phyloP scores from a whole-genome alignment of 2,888 invertebrate genomes.

The Lapara coniferarum region DNA sequence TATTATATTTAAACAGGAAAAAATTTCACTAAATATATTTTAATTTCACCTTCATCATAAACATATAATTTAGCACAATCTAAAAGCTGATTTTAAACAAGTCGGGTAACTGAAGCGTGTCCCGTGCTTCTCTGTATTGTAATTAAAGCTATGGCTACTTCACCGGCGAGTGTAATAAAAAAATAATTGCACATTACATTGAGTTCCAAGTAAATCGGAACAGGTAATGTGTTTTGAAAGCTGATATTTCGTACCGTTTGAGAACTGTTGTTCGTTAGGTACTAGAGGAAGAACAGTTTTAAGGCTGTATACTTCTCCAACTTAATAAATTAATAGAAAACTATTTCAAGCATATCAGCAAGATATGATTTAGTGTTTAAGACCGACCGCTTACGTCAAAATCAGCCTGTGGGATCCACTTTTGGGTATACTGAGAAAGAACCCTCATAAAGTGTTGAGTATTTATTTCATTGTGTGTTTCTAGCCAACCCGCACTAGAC shows the following conservation, averaged over 20 bases:
- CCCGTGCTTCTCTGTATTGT: slow-evolving; percentile 69
- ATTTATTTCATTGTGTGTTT: too few relatives aligned
- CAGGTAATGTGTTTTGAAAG: slow-evolving; percentile 55
- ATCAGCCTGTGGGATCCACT: too few relatives aligned
- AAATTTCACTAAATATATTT: slow-evolving; percentile 11
- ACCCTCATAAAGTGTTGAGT: too few relatives aligned
- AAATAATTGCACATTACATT: slow-evolving; percentile 69
- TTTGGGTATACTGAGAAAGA: too few relatives aligned
- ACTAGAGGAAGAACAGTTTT: too few relatives aligned
- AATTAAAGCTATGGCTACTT: slow-evolving; percentile 70
- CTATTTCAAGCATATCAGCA: not conserved
- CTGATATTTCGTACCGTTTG: slow-evolving; percentile 29
- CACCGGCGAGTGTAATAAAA: slow-evolving; percentile 64
- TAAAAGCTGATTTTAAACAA: slow-evolving; percentile 24
- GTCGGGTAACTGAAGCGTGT: slow-evolving; percentile 62
- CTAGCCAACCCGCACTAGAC: too few relatives aligned
- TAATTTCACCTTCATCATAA: not conserved
- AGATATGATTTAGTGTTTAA: too few relatives aligned
- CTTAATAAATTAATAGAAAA: too few relatives aligned
- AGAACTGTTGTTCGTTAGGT: slow-evolving; percentile 19
- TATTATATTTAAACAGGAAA: not conserved
- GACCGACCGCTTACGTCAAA: too few relatives aligned
- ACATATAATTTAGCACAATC: slow-evolving; percentile 23
- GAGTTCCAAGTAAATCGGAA: slow-evolving; percentile 59
- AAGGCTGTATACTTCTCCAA: too few relatives aligned